Percentiles rank a stretch among this genome's conserved stretches.
These are phyloP conservation scores for Bucorvus abyssinicus DNA, from an alignment of 2,797 vertebrate species.

Conservation along the genomic window DNA sequence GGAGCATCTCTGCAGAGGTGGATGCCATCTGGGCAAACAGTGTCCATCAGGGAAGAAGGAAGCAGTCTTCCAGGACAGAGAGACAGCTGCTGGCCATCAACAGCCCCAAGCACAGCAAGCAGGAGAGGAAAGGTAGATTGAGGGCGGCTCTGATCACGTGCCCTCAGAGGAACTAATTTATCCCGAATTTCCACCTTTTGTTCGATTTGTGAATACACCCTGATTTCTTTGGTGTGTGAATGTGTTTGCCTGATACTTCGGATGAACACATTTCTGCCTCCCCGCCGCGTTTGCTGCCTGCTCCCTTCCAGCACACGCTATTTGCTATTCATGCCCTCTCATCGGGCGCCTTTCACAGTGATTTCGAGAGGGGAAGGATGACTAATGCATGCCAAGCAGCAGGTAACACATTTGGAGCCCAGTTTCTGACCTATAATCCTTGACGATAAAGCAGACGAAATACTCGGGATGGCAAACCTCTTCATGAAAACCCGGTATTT, in stretches of 20 bases:
- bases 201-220: conserved; percentile 26
- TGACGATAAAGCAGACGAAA: not conserved
- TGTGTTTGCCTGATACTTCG: not conserved
- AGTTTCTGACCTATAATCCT: not conserved
- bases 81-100: not conserved
- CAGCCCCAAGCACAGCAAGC: not conserved
- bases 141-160: not conserved
- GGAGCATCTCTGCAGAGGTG: not conserved
- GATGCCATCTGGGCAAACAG: not conserved
- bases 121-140: not conserved
- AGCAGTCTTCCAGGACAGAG: not conserved
- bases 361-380: conserved; percentile 33
- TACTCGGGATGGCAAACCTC: not conserved
- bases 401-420: not conserved
- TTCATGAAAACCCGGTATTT: not conserved
- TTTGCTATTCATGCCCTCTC: conserved; percentile 52
- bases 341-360: not conserved
- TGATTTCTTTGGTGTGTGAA: conserved; percentile 11
- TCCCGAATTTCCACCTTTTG: conserved; percentile 40
- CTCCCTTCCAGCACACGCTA: not conserved
- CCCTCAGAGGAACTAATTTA: not conserved
- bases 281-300: not conserved
- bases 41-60: not conserved
- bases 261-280: not conserved
- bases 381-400: conserved; percentile 36